A percentile compares a stretch with the other conserved stretches of the same genome.
Evolutionary conservation across 1,140 invertebrate genomes (phyloP).

Genomic region (Zaprionus ornatus): DNA sequence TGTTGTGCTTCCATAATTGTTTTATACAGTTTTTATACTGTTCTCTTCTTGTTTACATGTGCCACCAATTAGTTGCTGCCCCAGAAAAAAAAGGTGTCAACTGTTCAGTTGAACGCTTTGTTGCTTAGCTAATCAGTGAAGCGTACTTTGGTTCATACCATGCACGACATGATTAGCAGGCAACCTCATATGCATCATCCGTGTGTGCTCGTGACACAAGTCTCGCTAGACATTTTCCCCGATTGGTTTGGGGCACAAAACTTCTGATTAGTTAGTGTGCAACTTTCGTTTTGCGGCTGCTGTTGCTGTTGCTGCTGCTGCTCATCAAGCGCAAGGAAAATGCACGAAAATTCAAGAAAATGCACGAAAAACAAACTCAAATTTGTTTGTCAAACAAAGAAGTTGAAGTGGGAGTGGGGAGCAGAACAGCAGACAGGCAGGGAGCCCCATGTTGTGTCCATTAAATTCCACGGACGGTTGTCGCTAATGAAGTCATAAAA

Average conservation of each 20-base stretch:
- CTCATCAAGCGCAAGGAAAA: conserved; percentile 51
- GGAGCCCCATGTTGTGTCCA: conserved; percentile 42
- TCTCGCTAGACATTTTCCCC: conserved; percentile 32
- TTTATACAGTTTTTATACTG: background rate
- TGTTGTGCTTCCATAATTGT: background rate
- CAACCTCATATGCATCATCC: conserved; percentile 71
- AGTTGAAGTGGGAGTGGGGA: background rate
- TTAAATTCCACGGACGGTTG: conserved; percentile 70
- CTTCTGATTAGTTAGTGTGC: conserved; percentile 61
- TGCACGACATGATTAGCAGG: conserved; percentile 80
- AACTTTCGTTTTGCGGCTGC: conserved; percentile 65
- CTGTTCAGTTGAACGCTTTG: conserved; percentile 39
- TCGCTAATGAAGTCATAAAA: conserved; percentile 82
- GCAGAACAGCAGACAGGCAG: conserved; percentile 5
- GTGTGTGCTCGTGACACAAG: conserved; percentile 68
- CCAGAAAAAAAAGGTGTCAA: conserved; percentile 69
- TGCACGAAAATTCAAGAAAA: conserved; percentile 66
- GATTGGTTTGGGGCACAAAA: conserved; percentile 36
- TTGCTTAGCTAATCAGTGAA: conserved; percentile 63
- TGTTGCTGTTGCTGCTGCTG: conserved; percentile 12
- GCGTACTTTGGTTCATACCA: conserved; percentile 52
- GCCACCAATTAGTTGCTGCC: conserved; percentile 38
- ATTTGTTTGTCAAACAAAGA: conserved; percentile 61
- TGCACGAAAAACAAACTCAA: conserved; percentile 72
- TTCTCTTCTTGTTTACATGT: conserved; percentile 16